Evolutionary conservation across 1,140 invertebrate species (phyloP).

Genomic region (Tetramorium alpestre): DNA sequence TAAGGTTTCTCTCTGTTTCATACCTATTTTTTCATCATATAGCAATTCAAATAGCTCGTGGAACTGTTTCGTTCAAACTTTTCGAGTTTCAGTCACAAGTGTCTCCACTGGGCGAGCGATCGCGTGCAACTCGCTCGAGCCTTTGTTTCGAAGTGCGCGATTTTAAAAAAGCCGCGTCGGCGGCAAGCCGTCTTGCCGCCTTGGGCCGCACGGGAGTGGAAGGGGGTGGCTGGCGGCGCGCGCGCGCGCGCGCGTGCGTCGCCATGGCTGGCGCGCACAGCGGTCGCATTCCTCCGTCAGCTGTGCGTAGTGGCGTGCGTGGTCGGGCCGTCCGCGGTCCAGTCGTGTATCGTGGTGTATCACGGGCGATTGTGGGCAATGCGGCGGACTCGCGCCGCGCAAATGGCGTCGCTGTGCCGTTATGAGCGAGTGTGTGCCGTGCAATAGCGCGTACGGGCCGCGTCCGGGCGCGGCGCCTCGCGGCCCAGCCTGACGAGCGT

Average conservation of each 20-base stretch:
- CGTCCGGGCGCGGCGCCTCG: conserved; percentile 74
- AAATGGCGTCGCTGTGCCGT: conserved; percentile 75
- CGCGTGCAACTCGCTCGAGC: background rate
- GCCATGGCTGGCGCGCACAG: background rate
- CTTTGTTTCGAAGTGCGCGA: background rate
- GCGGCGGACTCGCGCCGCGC: conserved; percentile 57
- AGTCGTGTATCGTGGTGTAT: conserved; percentile 21
- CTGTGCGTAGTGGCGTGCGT: conserved; percentile 49
- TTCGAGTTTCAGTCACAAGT: background rate
- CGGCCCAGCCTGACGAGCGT: conserved; percentile 71
- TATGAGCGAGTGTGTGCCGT: conserved; percentile 74
- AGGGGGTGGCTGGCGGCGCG: too few species aligned
- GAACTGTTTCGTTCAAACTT: too few species aligned
- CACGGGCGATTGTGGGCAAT: conserved; percentile 37
- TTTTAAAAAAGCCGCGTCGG: background rate
- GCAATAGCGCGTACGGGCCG: conserved; percentile 76
- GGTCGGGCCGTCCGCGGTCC: background rate
- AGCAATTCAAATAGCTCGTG: too few species aligned
- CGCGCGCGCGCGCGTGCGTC: background rate
- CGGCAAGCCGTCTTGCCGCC: background rate
- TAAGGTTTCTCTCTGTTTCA: too few species aligned
- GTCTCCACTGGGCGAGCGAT: background rate
- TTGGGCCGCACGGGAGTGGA: too few species aligned
- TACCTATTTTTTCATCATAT: too few species aligned
- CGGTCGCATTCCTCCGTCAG: conserved; percentile 57